Base-by-base conservation (phyloP, 92 coral and sea anemone species). In the Nematostella vectensis region DNA sequence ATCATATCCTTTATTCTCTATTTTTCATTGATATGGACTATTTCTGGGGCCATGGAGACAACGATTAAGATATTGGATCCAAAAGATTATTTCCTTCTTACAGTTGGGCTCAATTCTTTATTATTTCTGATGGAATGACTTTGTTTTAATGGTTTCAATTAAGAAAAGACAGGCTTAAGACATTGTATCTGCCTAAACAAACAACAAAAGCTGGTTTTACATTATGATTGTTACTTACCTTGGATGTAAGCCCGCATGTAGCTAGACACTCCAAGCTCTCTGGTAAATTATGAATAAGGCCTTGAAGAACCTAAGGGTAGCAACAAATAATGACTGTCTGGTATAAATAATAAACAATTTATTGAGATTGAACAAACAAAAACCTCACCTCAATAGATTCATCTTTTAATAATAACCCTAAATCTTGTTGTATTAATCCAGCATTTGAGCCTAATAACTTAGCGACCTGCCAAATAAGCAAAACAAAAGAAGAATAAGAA, bases 331-430 rank as follows among this genome's bases (percentile, higher is more conserved):
- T 27, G 12, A 30, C 10, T 21, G 48, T 12, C 2, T 15, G n/a
- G 2, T 22, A 29, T 4, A 18, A 33, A 29, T 54, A 10, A 28
- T 12, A 11, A 3, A 15, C 42, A 17, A 43, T 17, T 22, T 29
- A 11, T 2, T 10, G 28, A 27, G 12, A 62, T 4, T 15, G 40
- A 33, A 1, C 20, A 53, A 22, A 9, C 23, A 10, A 3, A 8
- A 53, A 27, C 2, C 88, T 71, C 31, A 87, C 99, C 76, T 93
- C 96, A 39, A 93, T 72, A 50, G 96, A 87, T 78, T 93, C 99
- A 78, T 93, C 99, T 82, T 86, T 93, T 54, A 93, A 82, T 55
- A 93, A 69, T 53, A 93, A 60, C 75, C 89, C 83, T 61, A 93
- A 83, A 65, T 93, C 99, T 50, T 75, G 91, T 52, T 87, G 89